Conservation (phyloP, 2,888 invertebrate genomes). For the Antheraea yamamai region DNA sequence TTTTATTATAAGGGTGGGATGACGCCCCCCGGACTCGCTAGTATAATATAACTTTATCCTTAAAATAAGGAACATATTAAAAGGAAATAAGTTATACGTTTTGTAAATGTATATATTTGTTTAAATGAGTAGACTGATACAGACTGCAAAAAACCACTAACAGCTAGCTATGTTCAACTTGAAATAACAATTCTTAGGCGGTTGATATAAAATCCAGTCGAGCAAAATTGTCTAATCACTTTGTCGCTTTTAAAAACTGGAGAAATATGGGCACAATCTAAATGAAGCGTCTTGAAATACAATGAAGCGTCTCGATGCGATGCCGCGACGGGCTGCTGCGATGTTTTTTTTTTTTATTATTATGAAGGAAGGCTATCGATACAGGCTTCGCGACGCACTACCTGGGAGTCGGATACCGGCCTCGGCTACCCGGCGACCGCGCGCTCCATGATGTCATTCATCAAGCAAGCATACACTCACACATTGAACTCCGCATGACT, state of each 20-base stretch:
- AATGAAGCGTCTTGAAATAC: neutral
- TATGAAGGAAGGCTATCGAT: conserved; percentile 34
- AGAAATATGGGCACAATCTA: neutral
- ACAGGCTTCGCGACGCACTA: conserved; percentile 32
- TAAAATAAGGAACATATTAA: no score
- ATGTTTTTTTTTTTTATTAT: neutral
- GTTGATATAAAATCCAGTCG: neutral
- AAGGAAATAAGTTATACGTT: no score
- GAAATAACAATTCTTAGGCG: neutral
- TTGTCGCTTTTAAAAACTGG: neutral
- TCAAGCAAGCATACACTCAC: conserved; percentile 64
- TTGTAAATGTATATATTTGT: no score
- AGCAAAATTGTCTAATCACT: neutral
- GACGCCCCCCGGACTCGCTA: no score
- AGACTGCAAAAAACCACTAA: neutral
- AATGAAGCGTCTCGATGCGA: neutral
- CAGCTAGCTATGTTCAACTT: neutral
- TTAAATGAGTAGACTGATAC: no score
- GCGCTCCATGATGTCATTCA: conserved; percentile 77
- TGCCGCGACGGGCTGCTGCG: neutral
- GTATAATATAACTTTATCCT: no score
- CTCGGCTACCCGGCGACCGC: conserved; percentile 49
- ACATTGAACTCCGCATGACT: conserved; percentile 62
- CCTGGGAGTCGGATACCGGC: conserved; percentile 44
- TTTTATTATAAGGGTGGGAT: no score